Percentiles rank a stretch among this genome's conserved stretches.
These are phyloP conservation scores for Callipepla squamata DNA, from an alignment of 2,113 vertebrate species.

Conservation along the genomic window DNA sequence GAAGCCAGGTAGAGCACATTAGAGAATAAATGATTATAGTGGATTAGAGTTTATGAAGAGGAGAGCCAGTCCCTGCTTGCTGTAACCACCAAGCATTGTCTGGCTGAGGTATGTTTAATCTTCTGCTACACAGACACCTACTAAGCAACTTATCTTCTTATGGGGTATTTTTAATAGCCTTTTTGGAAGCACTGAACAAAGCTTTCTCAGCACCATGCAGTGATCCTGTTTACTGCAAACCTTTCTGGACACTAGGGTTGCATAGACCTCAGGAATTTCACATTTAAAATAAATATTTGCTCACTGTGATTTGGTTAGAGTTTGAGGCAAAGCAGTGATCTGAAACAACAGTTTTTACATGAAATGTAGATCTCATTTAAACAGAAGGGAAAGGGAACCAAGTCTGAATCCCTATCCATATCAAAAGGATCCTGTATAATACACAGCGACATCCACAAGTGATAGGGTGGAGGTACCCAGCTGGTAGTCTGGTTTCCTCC, in stretches of 20 bases:
- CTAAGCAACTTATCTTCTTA: constrained; percentile 59
- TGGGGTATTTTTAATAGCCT: constrained; percentile 57
- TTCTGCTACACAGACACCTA: constrained; percentile 49
- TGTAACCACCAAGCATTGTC: constrained; percentile 39
- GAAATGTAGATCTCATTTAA: background rate
- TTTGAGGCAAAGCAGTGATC: background rate
- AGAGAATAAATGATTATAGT: constrained; percentile 59
- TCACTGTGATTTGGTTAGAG: background rate
- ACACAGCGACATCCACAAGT: background rate
- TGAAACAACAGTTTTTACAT: background rate
- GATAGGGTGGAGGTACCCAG: background rate
- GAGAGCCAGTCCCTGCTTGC: constrained; percentile 13
- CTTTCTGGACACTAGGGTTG: background rate
- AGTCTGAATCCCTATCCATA: background rate
- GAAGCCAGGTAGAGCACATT: constrained; percentile 52
- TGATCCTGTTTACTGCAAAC: background rate
- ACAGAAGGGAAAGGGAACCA: background rate
- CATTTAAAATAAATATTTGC: constrained; percentile 14
- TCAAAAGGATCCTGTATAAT: rapidly evolving
- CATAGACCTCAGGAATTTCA: background rate
- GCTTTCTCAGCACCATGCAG: constrained; percentile 17
- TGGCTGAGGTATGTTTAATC: constrained; percentile 43
- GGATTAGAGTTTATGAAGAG: constrained; percentile 41
- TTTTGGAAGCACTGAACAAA: constrained; percentile 61
- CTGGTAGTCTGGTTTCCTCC: background rate